Base-by-base conservation (phyloP, 2,797 vertebrate genomes). In the Echiichthys vipera region DNA sequence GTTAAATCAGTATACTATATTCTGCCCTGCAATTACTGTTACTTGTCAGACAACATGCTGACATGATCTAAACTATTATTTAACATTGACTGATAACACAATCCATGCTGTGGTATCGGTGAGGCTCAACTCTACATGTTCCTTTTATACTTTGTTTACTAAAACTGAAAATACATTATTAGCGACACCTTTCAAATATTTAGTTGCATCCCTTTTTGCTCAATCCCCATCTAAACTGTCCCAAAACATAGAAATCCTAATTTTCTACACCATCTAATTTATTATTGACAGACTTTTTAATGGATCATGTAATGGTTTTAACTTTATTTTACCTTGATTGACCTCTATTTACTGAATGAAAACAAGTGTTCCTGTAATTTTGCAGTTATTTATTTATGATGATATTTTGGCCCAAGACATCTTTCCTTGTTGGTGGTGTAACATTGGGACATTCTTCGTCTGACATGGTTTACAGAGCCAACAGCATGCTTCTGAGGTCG, bases 401-500 rank as follows among this genome's bases (percentile, higher is more conserved):
- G 56, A 63, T 84, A 74, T 89, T 90, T 84, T 86, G 79, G 77
- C 72, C 61, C 4, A 5, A 51, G 61, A 83, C 42, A 36, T 79
- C 59, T 77, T 76, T 61, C 42, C 84, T 80, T 15, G 80, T 78
- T 78, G 84, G 83, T 83, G 81, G 87, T 78, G 59, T 76, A 80
- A 91, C 88, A 87, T 74, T 78, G 82, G 83, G 83, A 78, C 91
- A 94, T 93, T 94, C 86, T 91, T 86, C 2, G 65, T 45, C 73
- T 73, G 89, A 89, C 84, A 76, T 81, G 85, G 83, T 91, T 89
- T 88, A 84, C 81, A 83, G 85, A 88, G 77, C 59, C 84, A 87
- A 74, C 90, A 74, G 91, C 89, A 78, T 93, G 90, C 84, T 89
- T 93, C 85, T 77, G 89, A 91, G 92, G 91, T 92, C 86, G 59